Conservation (phyloP, 2,888 invertebrate species). For the Pandemis corylana region DNA sequence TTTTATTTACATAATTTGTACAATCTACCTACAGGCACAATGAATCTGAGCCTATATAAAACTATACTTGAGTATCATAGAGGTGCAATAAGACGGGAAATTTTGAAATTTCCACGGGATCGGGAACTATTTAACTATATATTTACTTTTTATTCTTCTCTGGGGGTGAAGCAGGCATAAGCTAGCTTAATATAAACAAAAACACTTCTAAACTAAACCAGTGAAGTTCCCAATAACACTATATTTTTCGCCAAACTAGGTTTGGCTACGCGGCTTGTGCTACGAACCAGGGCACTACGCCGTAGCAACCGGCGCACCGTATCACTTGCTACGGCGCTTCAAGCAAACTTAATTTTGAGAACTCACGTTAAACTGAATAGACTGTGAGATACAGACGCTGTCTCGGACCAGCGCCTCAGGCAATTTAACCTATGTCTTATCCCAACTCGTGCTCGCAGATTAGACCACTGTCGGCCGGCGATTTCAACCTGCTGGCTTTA, state of each 20-base stretch:
- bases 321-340: slow-evolving; percentile 26
- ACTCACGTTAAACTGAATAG: slow-evolving; percentile 16
- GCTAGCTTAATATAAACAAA: too few species aligned
- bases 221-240: background rate
- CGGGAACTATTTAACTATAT: too few species aligned
- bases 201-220: background rate
- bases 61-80: too few species aligned
- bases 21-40: too few species aligned
- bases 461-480: background rate
- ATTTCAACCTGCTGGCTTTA: background rate
- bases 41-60: too few species aligned
- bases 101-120: too few species aligned
- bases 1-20: too few species aligned
- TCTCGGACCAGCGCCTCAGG: slow-evolving; percentile 12
- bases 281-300: slow-evolving; percentile 10
- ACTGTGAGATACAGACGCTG: slow-evolving; percentile 27
- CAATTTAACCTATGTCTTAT: slow-evolving; percentile 19
- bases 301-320: background rate
- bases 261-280: slow-evolving; percentile 4
- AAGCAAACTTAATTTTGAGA: slow-evolving; percentile 31
- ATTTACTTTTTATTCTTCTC: too few species aligned
- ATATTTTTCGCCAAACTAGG: background rate
- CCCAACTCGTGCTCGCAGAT: background rate
- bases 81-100: too few species aligned
- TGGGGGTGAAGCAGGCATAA: too few species aligned